A percentile compares a stretch with the other conserved stretches of the same genome.
Conservation (phyloP, 2,888 invertebrate genomes). For the Phaedon cochleariae region DNA sequence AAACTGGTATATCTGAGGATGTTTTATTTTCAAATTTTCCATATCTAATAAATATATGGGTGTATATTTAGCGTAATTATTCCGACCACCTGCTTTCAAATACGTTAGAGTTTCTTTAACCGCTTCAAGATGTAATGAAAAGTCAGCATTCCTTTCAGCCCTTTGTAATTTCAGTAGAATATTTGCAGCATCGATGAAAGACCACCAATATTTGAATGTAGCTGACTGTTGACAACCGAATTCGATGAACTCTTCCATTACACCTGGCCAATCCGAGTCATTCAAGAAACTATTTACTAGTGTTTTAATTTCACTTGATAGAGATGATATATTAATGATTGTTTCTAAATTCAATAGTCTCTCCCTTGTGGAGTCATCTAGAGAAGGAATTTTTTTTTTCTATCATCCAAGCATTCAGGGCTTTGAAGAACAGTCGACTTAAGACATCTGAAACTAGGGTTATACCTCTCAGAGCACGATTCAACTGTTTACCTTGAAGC, state of each 20-base stretch:
- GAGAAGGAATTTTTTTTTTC: neutral
- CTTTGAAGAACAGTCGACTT: conserved; percentile 19
- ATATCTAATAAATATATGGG: conserved; percentile 33
- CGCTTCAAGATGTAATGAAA: conserved; percentile 26
- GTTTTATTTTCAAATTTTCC: conserved; percentile 19
- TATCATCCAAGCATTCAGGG: neutral
- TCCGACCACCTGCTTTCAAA: conserved; percentile 33
- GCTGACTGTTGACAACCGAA: conserved; percentile 5
- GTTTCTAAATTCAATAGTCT: neutral
- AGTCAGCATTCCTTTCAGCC: conserved; percentile 31
- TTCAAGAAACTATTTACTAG: no score
- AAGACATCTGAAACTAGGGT: conserved; percentile 28
- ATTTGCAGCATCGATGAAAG: conserved; percentile 25
- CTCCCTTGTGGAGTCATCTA: neutral
- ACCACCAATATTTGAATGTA: conserved; percentile 32
- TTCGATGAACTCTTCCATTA: conserved; percentile 1
- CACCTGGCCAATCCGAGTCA: neutral
- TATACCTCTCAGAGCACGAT: conserved; percentile 23
- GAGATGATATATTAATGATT: neutral
- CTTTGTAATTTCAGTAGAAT: conserved; percentile 26
- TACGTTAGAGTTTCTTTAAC: conserved; percentile 31
- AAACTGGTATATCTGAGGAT: conserved; percentile 30
- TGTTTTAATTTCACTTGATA: neutral
- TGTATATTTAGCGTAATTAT: conserved; percentile 33
- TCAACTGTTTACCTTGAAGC: conserved; percentile 31